phyloP scores from a whole-genome alignment of 2,888 invertebrate species.

The Phytoseiulus persimilis region DNA sequence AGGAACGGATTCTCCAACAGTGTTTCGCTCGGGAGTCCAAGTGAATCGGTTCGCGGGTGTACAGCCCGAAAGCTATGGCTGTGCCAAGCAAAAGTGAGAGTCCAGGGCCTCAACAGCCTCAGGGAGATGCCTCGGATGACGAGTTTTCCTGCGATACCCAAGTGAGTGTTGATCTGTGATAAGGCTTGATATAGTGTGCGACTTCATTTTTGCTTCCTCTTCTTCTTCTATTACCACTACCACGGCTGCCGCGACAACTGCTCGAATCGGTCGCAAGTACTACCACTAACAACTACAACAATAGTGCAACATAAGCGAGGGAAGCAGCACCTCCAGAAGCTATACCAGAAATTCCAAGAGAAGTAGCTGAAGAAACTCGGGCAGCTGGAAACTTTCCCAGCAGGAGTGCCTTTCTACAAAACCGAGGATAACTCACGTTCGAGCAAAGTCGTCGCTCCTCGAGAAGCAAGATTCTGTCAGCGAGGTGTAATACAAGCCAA shows the following conservation, averaged over 20 bases:
- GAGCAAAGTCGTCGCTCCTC: too few species aligned
- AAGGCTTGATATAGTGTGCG: background rate
- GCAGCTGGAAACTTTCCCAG: background rate
- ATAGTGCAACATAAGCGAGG: background rate
- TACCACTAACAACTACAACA: background rate
- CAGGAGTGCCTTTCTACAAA: background rate
- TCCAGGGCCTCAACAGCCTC: background rate
- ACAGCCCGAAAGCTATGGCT: background rate
- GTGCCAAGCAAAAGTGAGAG: background rate
- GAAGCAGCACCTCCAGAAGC: background rate
- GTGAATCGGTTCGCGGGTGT: background rate
- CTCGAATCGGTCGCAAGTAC: too few species aligned
- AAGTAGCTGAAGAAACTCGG: too few species aligned
- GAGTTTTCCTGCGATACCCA: constrained; percentile 35
- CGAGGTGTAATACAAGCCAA: too few species aligned
- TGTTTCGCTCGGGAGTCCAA: background rate
- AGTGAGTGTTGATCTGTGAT: constrained; percentile 36
- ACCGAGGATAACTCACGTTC: too few species aligned
- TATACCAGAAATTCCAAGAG: too few species aligned
- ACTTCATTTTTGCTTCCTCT: background rate
- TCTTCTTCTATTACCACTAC: too few species aligned
- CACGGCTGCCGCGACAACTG: too few species aligned
- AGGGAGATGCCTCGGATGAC: constrained; percentile 17
- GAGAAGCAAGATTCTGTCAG: too few species aligned
- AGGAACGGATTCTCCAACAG: background rate